Evolutionary conservation across 2,113 vertebrate genomes (phyloP), one percentile per base, ranked within the genome.

Genomic region (Eolophus roseicapilla): DNA sequence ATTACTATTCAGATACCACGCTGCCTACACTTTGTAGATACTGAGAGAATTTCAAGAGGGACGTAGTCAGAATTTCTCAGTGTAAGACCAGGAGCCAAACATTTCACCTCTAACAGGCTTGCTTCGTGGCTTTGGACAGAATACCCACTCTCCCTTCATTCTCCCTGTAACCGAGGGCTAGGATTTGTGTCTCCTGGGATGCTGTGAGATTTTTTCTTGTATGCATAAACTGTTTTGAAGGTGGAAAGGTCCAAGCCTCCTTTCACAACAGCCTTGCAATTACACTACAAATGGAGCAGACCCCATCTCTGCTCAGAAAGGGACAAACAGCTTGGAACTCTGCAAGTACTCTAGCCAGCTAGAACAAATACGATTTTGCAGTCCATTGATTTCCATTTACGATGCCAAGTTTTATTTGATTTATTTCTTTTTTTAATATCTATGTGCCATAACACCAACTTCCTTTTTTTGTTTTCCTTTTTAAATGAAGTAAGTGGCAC

Each of bases 351-450:
- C 81, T 86, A 73, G 29, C 73, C 69, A 82, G 41, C 85, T 95
- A 95, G 92, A 90, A 94, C 80, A 97, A 97, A 97, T 69, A 96
- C 53, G 92, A 8, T 95, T 95, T 95, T 95, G 82, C 92, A 96
- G 86, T 74, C 86, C 94, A 92, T 88, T 95, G 93, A 84, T 91
- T 96, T 95, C 77, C 77, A 91, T 88, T 97, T 82, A 94, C 43
- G 88, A 82, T 67, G 77, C 86, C 95, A 95, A 87, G 86, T 86
- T 89, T 91, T 95, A 76, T 86, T 92, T 94, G 21, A 94, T 92
- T 88, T 86, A 24, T 90, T 86, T 86, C 82, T 91, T 92, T 64
- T 89, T 95, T 95, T 8, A 90, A 76, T 86, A 85, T 84, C 88
- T 89, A 28, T 3, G 7, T 84, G 53, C 62, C 65, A 69, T 47